phyloP scores from a whole-genome alignment of 2,888 invertebrate species.

The Aporophyla nigra region DNA sequence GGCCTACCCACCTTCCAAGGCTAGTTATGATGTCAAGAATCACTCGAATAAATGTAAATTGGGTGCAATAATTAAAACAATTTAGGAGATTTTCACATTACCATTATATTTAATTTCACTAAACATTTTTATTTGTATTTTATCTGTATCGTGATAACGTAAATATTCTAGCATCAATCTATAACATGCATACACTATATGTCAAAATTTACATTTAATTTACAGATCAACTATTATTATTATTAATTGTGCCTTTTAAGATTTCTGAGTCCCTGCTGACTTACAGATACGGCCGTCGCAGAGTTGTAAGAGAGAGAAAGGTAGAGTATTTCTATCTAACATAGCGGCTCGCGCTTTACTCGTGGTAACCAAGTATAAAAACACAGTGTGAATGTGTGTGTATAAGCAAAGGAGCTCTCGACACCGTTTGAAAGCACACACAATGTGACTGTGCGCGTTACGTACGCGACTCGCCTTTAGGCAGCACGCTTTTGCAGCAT shows the following conservation, averaged over 20 bases:
- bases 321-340: not conserved
- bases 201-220: slow-evolving; percentile 75
- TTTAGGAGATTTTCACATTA: slow-evolving; percentile 64
- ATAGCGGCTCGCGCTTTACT: not conserved
- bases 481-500: not conserved
- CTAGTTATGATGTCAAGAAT: too few relatives aligned
- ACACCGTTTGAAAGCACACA: not conserved
- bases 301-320: too few relatives aligned
- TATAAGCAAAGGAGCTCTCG: too few relatives aligned
- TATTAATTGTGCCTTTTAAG: slow-evolving; percentile 34
- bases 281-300: not conserved
- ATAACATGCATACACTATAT: slow-evolving; percentile 69
- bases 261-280: not conserved
- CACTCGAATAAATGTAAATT: not conserved
- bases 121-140: slow-evolving; percentile 74
- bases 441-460: too few relatives aligned
- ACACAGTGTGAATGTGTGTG: too few relatives aligned
- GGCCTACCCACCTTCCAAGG: too few relatives aligned
- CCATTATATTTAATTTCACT: slow-evolving; percentile 73
- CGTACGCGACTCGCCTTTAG: not conserved
- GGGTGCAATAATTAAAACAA: slow-evolving; percentile 55
- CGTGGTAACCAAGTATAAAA: not conserved
- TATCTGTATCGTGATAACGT: slow-evolving; percentile 68
- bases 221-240: slow-evolving; percentile 62
- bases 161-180: slow-evolving; percentile 70